Base-by-base conservation (phyloP, 2,888 invertebrate species). In the Hylaea fasciaria region DNA sequence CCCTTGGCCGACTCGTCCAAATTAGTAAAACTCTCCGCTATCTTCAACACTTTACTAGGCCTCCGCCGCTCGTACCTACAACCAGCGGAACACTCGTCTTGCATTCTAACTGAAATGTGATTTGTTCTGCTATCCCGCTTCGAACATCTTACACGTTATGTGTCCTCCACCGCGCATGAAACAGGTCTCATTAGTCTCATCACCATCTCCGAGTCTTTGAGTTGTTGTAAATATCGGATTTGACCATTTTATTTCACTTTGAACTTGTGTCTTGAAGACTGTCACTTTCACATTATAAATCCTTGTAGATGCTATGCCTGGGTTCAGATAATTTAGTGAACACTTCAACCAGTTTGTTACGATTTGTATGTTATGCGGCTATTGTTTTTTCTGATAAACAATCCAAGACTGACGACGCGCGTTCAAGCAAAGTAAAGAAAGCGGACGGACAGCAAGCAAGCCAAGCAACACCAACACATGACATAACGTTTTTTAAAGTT, bases 21-120 rank as follows among this genome's bases (percentile, higher is more conserved):
- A 75, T 92, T 93, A 63, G 92, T 93, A 76, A 93, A 93, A 73
- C 92, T 93, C 81, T 93, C 92, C 7, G 92, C 92, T 78, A 93
- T 93, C 81, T 91, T 91, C 78, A 93, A 74, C 76, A 93, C 92
- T 75, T 92, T 93, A 62, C 90, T 89, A 54, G 92, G 92, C 85
- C 86, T 89, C 77, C 91, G 87, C 82, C 89, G 83, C 84, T 87
- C 89, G 80, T 83, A 86, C 83, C 84, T 88, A 78, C 86, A 87
- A 83, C 83, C 87, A 74, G 80, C 87, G 73, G 80, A 70, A 78
- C 80, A 86, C 75, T 91, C 90, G 83, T 89, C 86, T 91, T 92
- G 91, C 92, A 92, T 92, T 89, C 89, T 92, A 88, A 82, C 84
- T 86, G 85, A 77, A 55, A 50, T 60, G 54, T 60, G 46, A 82